Evolutionary conservation across 2,797 vertebrate genomes (phyloP).

Genomic region (Nasua narica): DNA sequence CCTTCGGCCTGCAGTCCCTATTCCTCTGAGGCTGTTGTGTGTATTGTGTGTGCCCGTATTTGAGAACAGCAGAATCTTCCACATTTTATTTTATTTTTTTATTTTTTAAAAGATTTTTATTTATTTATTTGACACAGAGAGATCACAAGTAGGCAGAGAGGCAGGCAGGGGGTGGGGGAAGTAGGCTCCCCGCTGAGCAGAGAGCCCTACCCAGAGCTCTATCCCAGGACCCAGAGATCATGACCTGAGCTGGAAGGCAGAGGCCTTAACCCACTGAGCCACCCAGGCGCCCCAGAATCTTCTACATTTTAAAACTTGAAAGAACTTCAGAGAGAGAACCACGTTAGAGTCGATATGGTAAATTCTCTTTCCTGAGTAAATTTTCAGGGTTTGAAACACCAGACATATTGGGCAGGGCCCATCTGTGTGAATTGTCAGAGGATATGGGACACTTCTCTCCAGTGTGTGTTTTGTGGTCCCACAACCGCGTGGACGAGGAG

Average conservation of each 20-base stretch:
- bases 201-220: too few species aligned
- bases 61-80: conserved; percentile 3
- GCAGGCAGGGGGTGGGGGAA: too few species aligned
- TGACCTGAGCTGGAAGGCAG: too few species aligned
- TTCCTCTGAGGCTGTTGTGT: not conserved
- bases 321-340: conserved; percentile 7
- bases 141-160: too few species aligned
- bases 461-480: not conserved
- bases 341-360: not conserved
- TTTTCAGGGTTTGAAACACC: not conserved
- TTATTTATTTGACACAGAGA: too few species aligned
- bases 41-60: not conserved
- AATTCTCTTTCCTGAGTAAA: not conserved
- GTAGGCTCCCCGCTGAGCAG: too few species aligned
- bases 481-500: not conserved
- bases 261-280: too few species aligned
- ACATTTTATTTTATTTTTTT: too few species aligned
- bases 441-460: not conserved
- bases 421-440: not conserved
- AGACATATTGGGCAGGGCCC: not conserved
- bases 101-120: too few species aligned
- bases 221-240: too few species aligned
- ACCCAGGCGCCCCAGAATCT: too few species aligned
- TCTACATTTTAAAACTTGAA: conserved; percentile 15
- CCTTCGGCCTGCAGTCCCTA: not conserved